phyloP scores from a whole-genome alignment of 2,797 vertebrate genomes.

The Rhinoraja longicauda region DNA sequence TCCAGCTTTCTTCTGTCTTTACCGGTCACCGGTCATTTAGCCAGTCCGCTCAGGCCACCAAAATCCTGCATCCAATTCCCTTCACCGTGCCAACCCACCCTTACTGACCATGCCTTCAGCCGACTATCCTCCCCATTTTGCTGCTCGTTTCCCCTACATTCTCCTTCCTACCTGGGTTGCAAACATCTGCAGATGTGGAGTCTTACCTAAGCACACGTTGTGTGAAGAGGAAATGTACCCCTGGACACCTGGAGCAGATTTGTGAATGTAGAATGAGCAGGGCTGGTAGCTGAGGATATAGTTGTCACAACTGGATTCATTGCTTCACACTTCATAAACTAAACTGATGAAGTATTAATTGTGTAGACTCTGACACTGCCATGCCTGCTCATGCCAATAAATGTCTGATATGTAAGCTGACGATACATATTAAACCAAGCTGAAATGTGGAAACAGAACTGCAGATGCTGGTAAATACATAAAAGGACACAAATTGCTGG shows the following conservation, averaged over 20 bases:
- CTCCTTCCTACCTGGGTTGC: too few relatives aligned
- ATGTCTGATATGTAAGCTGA: conserved; percentile 46
- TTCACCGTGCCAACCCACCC: background rate
- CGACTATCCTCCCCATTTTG: background rate
- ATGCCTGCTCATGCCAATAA: conserved; percentile 38
- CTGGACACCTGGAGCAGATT: background rate
- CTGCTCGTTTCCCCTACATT: too few relatives aligned
- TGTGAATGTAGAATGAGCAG: background rate
- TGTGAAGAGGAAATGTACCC: background rate
- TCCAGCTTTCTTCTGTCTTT: background rate
- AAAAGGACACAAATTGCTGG: too few relatives aligned
- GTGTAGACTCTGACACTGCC: background rate
- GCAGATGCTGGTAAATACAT: too few relatives aligned
- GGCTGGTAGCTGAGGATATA: background rate
- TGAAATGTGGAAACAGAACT: conserved; percentile 22
- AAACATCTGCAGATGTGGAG: background rate
- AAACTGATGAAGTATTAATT: background rate
- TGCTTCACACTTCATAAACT: background rate
- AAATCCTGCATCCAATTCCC: background rate
- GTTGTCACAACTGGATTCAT: background rate
- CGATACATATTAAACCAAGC: conserved; percentile 49
- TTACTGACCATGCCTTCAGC: background rate
- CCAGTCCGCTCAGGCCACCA: background rate
- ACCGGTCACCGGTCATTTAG: background rate
- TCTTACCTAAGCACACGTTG: background rate